Evolutionary conservation across 1,140 invertebrate species (phyloP).

Genomic region (Drosophila chauvacae): DNA sequence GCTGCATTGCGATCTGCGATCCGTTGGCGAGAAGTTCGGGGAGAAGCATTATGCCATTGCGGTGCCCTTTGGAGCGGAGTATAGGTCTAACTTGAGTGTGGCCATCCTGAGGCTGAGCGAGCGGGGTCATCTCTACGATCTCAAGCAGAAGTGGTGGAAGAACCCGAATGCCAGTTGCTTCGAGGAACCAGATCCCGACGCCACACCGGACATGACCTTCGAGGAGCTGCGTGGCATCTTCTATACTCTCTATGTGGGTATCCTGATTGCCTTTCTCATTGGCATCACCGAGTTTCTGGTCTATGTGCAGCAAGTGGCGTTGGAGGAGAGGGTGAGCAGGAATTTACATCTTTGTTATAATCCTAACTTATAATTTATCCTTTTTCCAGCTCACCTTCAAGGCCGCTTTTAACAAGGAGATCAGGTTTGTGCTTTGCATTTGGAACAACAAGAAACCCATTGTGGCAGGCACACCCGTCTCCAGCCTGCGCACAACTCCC

Average conservation of each 20-base stretch:
- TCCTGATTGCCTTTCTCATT: constrained; percentile 87
- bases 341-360: not conserved
- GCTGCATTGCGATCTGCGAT: constrained; percentile 95
- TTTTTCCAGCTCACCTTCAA: constrained; percentile 85
- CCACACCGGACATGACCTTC: constrained; percentile 88
- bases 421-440: constrained; percentile 69
- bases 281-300: constrained; percentile 92
- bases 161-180: constrained; percentile 84
- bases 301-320: constrained; percentile 91
- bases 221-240: constrained; percentile 96
- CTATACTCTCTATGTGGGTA: constrained; percentile 91
- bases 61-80: constrained; percentile 89
- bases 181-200: constrained; percentile 51
- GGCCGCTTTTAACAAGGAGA: constrained; percentile 65
- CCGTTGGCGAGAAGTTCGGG: constrained; percentile 95
- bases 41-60: constrained; percentile 92
- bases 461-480: constrained; percentile 43
- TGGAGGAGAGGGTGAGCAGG: constrained; percentile 87
- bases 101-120: constrained; percentile 92
- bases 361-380: not conserved
- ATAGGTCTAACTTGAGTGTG: constrained; percentile 88
- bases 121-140: constrained; percentile 87
- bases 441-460: constrained; percentile 82
- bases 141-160: constrained; percentile 94
- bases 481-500: constrained; percentile 55